Base-by-base conservation (phyloP, 2,888 invertebrate genomes). In the Dynastes grantii region DNA sequence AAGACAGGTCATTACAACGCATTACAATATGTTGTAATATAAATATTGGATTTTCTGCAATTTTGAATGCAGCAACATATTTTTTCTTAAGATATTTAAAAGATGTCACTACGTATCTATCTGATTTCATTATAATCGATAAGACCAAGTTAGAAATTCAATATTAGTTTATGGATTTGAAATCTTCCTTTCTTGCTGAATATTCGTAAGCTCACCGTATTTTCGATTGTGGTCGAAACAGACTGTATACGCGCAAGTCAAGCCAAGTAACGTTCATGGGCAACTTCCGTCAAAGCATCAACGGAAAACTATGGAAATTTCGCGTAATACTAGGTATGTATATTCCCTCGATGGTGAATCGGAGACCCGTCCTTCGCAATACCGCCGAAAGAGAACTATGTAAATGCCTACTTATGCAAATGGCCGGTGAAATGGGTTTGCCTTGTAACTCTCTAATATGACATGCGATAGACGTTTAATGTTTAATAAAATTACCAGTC, bases 331-430 rank as follows among this genome's bases (percentile, higher is more conserved):
- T 61, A 61, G 22, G 53, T 37, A 37, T n/a, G 6, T 37, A 37
- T 37, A 11, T 40, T n/a, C 13, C 16, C 29, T 64, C 65, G n/a
- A 40, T 65, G 37, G 13, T 63, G n/a, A 9, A 63, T 65, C 45
- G 40, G 49, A 22, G 55, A 5, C 22, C 22, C 49, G 49, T 49
- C 11, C 2, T 51, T 49, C 27, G n/a, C 32, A 4, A 5, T 5
- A 37, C 32, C 32, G 49, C 2, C 29, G 29, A 63, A 68, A 68
- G 68, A 68, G 68, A 68, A 68, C 68, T 68, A 68, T 68, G 68
- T 51, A 68, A 68, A 68, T 68, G 68, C 13, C 53, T 68, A 53
- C 51, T 68, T 73, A 73, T 73, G 73, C 73, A 73, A 73, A 73
- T 58, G 73, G 58, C 13, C 40, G 40, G 16, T 40, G 58, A 73